Percentiles rank a stretch among this genome's conserved stretches.
These are phyloP conservation scores for Porites evermanni DNA, from an alignment of 92 coral and sea anemone genomes.

Conservation along the genomic window DNA sequence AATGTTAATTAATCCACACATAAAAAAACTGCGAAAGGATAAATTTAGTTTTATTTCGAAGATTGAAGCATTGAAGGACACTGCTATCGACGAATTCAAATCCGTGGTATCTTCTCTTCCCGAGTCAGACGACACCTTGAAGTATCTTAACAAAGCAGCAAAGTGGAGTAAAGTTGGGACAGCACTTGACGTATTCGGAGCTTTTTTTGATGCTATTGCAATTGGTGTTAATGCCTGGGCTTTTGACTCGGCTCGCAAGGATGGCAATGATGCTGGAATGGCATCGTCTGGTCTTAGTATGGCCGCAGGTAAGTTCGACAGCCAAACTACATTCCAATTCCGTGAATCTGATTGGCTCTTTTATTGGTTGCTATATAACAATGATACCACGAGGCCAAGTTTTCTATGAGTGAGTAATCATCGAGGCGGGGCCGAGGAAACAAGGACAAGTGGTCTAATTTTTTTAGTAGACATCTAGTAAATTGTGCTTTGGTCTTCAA, in stretches of 20 bases:
- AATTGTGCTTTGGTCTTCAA: slow-evolving; percentile 20
- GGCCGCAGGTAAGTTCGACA: slow-evolving; percentile 47
- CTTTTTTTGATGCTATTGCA: slow-evolving; percentile 21
- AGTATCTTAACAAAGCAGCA: slow-evolving; percentile 42
- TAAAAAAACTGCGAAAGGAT: slow-evolving; percentile 17
- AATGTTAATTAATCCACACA: slow-evolving; percentile 1
- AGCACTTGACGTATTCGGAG: slow-evolving; percentile 37
- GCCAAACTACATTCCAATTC: slow-evolving; percentile 29
- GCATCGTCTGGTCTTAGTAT: slow-evolving; percentile 43
- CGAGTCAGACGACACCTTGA: slow-evolving; percentile 30
- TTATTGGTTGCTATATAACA: slow-evolving; percentile 15
- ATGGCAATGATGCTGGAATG: slow-evolving; percentile 37
- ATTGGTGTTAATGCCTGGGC: slow-evolving; percentile 49
- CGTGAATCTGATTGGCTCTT: slow-evolving; percentile 24
- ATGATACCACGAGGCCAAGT: slow-evolving; percentile 20
- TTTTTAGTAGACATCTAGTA: slow-evolving; percentile 17
- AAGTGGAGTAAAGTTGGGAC: slow-evolving; percentile 44
- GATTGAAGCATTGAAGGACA: slow-evolving; percentile 23
- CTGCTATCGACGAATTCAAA: slow-evolving; percentile 36
- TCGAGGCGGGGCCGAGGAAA: slow-evolving; percentile 28
- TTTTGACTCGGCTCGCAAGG: slow-evolving; percentile 43
- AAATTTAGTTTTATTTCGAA: slow-evolving; percentile 12
- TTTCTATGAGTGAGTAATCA: slow-evolving; percentile 22
- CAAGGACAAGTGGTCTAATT: slow-evolving; percentile 15
- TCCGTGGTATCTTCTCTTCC: slow-evolving; percentile 25